Evolutionary conservation across 2,797 vertebrate genomes (phyloP), one percentile per base, ranked within the genome.

Genomic region (Myotis vivesi): DNA sequence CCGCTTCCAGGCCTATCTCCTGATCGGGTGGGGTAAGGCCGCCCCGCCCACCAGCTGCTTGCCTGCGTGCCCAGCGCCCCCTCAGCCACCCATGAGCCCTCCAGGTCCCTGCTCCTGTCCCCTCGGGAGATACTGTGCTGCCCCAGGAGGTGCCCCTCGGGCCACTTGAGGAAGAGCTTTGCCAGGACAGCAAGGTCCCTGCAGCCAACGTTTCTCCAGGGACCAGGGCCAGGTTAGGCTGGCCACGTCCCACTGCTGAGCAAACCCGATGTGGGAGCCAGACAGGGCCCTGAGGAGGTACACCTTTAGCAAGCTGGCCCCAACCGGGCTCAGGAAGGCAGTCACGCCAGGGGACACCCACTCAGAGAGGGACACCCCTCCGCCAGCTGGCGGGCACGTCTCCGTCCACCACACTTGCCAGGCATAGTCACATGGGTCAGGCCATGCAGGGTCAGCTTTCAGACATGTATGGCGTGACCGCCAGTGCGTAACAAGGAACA

Each of bases 11-110:
- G 49, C 98, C 96, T 99, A 99, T 95, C 98, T 99, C 96, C 98
- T 99, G 90, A 99, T 99, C 16, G 99, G 99, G 97, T 99, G 99
- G 99, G 99, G 99, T 99, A 97, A 97, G 98, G 62, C 19, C 33
- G 1, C 57, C 5, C 55, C 5, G 10, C 49, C 41, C 0, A 17
- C 33, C 15, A 9, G 3, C 13, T 2, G 69, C 3, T 13, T 16
- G 46, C 11, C 28, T 5, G 12, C 2, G 28, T 15, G 53, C n/a
- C 25, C 11, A 2, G 5, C 2, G 2, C 0, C 33, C 33, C 17
- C 0, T 0, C 15, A 2, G 13, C 64, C 4, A 1, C 62, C 41
- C 28, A 19, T 15, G n/a, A 11, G 2, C 19, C 8, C 36, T 12
- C 28, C 28, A 12, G 33, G n/a, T 12, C 15, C 49, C n/a, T 12